Evolutionary conservation across 2,888 invertebrate species (phyloP).

Genomic region (Acleris holmiana): DNA sequence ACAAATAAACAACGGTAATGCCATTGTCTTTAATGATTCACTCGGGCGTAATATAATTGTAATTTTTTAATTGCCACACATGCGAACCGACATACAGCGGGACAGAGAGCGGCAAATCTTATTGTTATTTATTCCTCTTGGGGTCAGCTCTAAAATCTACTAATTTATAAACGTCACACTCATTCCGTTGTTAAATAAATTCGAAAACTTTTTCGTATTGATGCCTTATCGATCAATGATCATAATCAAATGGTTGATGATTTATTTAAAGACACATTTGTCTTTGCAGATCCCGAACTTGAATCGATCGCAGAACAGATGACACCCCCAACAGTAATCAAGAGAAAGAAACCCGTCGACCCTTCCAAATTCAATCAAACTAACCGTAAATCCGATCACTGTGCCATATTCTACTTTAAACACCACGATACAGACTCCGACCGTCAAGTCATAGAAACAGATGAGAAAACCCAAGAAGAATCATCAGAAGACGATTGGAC

Average conservation of each 20-base stretch:
- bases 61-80: no score
- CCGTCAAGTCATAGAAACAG: conserved; percentile 84
- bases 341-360: conserved; percentile 82
- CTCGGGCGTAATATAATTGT: no score
- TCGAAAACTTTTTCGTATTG: no score
- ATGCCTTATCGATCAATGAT: no score
- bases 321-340: conserved; percentile 77
- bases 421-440: conserved; percentile 95
- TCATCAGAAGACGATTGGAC: conserved; percentile 87
- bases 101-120: no score
- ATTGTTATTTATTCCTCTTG: no score
- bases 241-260: no score
- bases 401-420: conserved; percentile 93
- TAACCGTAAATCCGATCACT: conserved; percentile 91
- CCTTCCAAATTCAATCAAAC: conserved; percentile 88
- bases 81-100: no score
- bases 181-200: no score
- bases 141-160: no score
- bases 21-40: no score
- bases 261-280: conserved; percentile 24
- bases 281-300: conserved; percentile 63
- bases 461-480: conserved; percentile 76
- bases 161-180: no score
- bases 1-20: neutral
- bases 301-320: conserved; percentile 59